Evolutionary conservation across 2,888 invertebrate species (phyloP).

Genomic region (Platyscelio sp.): DNA sequence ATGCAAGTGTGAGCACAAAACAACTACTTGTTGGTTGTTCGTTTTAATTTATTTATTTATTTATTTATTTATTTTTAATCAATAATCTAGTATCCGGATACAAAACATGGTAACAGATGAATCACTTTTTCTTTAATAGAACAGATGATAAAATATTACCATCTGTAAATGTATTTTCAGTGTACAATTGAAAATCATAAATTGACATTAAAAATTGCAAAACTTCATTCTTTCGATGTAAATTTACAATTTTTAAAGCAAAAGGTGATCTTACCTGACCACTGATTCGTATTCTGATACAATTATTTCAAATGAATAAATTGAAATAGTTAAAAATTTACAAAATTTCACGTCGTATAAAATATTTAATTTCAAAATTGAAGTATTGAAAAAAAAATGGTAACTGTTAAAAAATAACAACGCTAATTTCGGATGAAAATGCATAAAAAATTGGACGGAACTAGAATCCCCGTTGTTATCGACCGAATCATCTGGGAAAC

Average conservation of each 20-base stretch:
- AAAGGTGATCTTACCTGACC: neutral
- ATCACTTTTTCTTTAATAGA: neutral
- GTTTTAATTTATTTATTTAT: neutral
- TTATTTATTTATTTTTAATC: neutral
- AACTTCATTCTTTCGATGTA: no score
- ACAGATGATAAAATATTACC: no score
- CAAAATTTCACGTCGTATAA: slow-evolving; percentile 14
- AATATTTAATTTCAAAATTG: slow-evolving; percentile 12
- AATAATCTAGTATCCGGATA: neutral
- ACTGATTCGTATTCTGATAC: slow-evolving; percentile 21
- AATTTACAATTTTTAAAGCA: neutral
- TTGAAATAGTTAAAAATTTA: neutral
- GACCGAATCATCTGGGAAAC: no score
- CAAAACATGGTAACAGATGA: neutral
- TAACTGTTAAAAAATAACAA: slow-evolving; percentile 16
- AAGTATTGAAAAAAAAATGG: slow-evolving; percentile 23
- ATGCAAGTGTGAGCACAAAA: slow-evolving; percentile 1
- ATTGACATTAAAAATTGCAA: no score
- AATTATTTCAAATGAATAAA: neutral
- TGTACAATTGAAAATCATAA: neutral
- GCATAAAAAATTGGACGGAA: neutral
- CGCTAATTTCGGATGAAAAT: slow-evolving; percentile 39
- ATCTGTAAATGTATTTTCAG: no score
- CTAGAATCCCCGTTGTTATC: neutral
- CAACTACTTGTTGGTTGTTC: slow-evolving; percentile 5